Evolutionary conservation across 2,113 vertebrate genomes (phyloP), one percentile per base, ranked within the genome.

Genomic region (Dromas ardeola): DNA sequence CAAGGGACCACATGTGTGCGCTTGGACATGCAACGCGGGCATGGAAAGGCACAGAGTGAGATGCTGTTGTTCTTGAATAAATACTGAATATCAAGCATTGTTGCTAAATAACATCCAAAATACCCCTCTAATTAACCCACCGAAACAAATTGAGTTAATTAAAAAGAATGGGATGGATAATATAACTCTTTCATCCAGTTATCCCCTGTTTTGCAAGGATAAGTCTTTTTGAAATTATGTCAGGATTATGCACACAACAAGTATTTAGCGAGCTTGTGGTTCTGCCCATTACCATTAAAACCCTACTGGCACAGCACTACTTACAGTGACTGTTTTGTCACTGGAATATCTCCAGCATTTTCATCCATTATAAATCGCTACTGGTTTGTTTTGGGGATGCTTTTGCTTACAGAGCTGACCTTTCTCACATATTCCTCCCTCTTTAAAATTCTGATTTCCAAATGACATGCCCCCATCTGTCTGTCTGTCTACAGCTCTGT

Each of bases 91-190:
- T 50, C 49, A 5, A 83, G 76, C 76, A 4, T 16, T 73, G 76
- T 30, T 55, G 69, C 76, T 81, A 67, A 94, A 92, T 42, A 77
- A 36, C 52, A 56, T 25, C 70, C 53, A 62, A 74, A 71, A 38
- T 4, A 8, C 40, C 73, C 63, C 87, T 61, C 81, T 95, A 96
- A 96, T 96, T 93, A 96, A 30, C 76, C 67, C 80, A 92, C 76
- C 72, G 34, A 78, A 91, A 78, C 92, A 74, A 95, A 96, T 93
- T 36, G 22, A 83, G 90, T 67, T 95, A 83, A 97, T 96, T 90
- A 87, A 29, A 25, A 88, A 95, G 83, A 93, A 92, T 76, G 80
- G 86, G 88, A 38, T 26, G 72, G 61, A 79, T 67, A 63, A 79
- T 52, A 25, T 5, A 45, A 70, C 42, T 62, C 76, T 90, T 40